A percentile compares a stretch with the other conserved stretches of the same genome.
These are phyloP conservation scores for Stigmatopora argus DNA, from an alignment of 2,113 vertebrate genomes.

Conservation along the genomic window DNA sequence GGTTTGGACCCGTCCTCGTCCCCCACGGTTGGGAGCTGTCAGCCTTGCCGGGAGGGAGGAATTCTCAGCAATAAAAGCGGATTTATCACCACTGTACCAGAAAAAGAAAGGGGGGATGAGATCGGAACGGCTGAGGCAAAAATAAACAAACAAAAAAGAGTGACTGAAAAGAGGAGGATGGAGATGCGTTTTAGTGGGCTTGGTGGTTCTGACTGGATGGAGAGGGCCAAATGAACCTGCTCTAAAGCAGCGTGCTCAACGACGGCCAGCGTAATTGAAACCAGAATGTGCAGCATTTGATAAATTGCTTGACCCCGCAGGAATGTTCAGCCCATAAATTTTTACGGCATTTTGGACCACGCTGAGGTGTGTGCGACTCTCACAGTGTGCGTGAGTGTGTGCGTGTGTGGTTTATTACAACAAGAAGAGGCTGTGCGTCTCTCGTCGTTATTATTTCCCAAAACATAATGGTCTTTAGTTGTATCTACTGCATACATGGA, in stretches of 20 bases:
- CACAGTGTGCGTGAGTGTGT: constrained; percentile 41
- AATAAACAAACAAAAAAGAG: not conserved
- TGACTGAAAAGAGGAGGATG: constrained; percentile 35
- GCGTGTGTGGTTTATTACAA: constrained; percentile 24
- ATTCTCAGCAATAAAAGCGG: constrained; percentile 98
- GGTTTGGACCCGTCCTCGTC: constrained; percentile 84
- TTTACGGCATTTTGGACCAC: constrained; percentile 78
- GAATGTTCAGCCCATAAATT: constrained; percentile 98
- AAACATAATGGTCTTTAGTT: constrained; percentile 67
- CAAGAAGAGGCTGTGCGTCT: constrained; percentile 26
- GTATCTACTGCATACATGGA: not conserved
- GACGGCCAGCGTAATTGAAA: constrained; percentile 98
- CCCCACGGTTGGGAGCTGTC: constrained; percentile 94
- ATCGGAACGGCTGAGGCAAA: constrained; percentile 44
- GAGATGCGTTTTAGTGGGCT: not conserved
- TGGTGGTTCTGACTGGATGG: constrained; percentile 68
- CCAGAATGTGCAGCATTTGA: constrained; percentile 98
- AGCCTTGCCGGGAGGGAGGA: constrained; percentile 94
- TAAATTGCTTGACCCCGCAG: constrained; percentile 97
- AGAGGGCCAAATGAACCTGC: constrained; percentile 99
- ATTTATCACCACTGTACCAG: constrained; percentile 98
- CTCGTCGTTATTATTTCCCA: constrained; percentile 46
- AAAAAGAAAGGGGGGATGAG: constrained; percentile 71
- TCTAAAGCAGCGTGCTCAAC: constrained; percentile 93
- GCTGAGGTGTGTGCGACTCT: constrained; percentile 59